These are phyloP conservation scores for Galerucella nymphaeae DNA, from an alignment of 2,888 invertebrate genomes.

Conservation along the genomic window DNA sequence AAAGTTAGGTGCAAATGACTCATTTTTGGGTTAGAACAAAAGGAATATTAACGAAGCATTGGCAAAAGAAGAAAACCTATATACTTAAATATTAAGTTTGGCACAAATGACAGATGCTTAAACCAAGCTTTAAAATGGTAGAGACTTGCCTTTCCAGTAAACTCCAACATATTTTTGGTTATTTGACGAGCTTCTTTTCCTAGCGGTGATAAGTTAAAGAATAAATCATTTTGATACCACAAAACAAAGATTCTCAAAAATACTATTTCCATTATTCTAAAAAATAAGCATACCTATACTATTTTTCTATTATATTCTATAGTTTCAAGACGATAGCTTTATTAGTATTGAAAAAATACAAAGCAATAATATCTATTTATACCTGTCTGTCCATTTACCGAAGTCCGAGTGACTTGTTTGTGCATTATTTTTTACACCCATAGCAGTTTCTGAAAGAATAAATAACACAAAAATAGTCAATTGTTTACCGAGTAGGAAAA, in stretches of 20 bases:
- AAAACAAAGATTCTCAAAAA: slow-evolving; percentile 49
- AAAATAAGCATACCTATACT: slow-evolving; percentile 24
- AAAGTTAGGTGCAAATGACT: too few species aligned
- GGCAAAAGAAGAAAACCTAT: too few species aligned
- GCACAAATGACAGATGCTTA: neutral
- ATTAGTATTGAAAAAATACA: too few species aligned
- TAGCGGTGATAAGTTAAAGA: slow-evolving; percentile 44
- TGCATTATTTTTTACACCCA: slow-evolving; percentile 75
- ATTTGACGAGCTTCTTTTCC: slow-evolving; percentile 38
- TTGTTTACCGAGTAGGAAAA: too few species aligned
- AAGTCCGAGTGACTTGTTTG: slow-evolving; percentile 71
- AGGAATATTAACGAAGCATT: too few species aligned
- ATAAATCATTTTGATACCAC: slow-evolving; percentile 47
- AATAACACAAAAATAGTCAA: neutral
- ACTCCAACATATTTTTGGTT: slow-evolving; percentile 38
- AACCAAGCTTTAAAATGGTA: neutral
- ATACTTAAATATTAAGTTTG: too few species aligned
- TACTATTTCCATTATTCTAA: slow-evolving; percentile 47
- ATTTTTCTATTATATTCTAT: too few species aligned
- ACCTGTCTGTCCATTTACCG: slow-evolving; percentile 51
- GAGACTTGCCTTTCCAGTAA: slow-evolving; percentile 44
- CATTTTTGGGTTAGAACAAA: too few species aligned
- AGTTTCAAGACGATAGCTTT: too few species aligned
- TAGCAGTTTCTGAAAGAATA: slow-evolving; percentile 72
- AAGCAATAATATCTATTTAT: neutral